phyloP scores from a whole-genome alignment of 2,888 invertebrate species.

The Stomorhina lunata region DNA sequence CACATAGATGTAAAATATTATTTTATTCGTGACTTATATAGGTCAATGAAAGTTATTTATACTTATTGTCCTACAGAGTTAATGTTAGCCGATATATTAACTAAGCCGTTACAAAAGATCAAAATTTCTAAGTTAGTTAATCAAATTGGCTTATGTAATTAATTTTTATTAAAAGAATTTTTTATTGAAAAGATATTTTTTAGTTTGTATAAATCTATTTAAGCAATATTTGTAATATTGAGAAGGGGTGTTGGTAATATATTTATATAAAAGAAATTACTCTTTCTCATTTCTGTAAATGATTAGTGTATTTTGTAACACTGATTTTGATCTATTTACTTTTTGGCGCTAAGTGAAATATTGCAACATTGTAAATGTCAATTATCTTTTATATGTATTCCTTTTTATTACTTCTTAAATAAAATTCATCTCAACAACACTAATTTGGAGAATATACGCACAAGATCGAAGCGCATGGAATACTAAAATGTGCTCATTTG shows the following conservation, averaged over 20 bases:
- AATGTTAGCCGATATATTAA: conserved; percentile 29
- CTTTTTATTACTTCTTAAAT: too few relatives aligned
- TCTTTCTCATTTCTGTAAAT: too few relatives aligned
- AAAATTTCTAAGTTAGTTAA: conserved; percentile 12
- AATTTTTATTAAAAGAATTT: background rate
- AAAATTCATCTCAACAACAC: too few relatives aligned
- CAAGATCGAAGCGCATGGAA: too few relatives aligned
- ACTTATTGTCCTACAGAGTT: background rate
- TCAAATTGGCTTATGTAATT: background rate
- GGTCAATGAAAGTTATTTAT: background rate
- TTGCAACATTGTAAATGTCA: too few relatives aligned
- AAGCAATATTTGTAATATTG: conserved; percentile 21
- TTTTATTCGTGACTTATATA: background rate
- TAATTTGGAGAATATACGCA: too few relatives aligned
- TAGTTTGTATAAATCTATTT: background rate
- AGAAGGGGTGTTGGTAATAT: conserved; percentile 26
- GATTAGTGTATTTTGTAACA: too few relatives aligned
- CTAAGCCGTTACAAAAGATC: conserved; percentile 7
- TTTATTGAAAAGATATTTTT: background rate
- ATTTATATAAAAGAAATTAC: too few relatives aligned
- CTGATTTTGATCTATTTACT: too few relatives aligned
- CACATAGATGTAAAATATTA: conserved; percentile 48
- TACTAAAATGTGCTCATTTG: too few relatives aligned
- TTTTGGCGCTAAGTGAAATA: too few relatives aligned
- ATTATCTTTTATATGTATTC: too few relatives aligned